Conservation (phyloP, 1,140 invertebrate species). For the Pentalonia nigronervosa region DNA sequence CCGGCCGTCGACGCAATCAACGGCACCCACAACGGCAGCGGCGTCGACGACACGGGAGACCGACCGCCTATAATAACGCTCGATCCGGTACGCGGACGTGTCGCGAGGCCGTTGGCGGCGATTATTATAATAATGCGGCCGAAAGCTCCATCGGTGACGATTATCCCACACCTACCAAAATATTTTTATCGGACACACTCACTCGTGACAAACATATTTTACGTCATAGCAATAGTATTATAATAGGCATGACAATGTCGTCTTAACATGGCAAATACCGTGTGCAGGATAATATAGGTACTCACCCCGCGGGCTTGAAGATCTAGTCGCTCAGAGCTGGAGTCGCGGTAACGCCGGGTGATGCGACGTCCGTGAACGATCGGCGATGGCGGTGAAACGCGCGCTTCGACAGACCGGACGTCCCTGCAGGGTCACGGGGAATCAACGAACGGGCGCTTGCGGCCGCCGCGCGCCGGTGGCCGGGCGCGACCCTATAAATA, state of each 20-base stretch:
- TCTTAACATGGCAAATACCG: background rate
- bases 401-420: slow-evolving; percentile 16
- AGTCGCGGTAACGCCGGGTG: background rate
- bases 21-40: too few relatives aligned
- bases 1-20: too few relatives aligned
- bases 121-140: too few relatives aligned
- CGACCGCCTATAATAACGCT: too few relatives aligned
- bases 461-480: background rate
- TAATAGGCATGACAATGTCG: too few relatives aligned
- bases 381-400: background rate
- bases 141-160: too few relatives aligned
- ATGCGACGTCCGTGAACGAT: background rate
- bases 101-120: too few relatives aligned
- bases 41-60: too few relatives aligned
- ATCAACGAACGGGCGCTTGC: background rate
- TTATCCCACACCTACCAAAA: background rate
- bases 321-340: background rate
- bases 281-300: background rate
- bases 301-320: background rate
- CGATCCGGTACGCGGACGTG: too few relatives aligned
- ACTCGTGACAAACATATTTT: background rate
- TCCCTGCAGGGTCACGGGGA: background rate
- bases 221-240: too few relatives aligned
- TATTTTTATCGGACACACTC: background rate
- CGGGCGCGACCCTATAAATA: slow-evolving; percentile 42